Evolutionary conservation across 2,888 invertebrate species (phyloP).

Genomic region (Dicyrtomina minuta): DNA sequence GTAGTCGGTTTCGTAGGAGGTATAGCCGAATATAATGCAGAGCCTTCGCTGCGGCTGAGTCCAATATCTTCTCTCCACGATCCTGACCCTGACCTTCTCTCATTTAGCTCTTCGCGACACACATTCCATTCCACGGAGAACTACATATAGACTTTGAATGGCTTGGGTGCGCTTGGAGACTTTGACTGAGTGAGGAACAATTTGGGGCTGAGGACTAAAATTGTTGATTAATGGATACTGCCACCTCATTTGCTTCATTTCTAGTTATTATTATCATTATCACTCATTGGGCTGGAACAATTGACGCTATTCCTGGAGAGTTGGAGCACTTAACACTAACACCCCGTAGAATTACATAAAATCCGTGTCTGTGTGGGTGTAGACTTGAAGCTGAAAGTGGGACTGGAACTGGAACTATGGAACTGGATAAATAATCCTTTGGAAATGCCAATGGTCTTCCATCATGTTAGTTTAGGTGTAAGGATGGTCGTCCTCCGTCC

Average conservation of each 20-base stretch:
- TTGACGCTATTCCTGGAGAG: no score
- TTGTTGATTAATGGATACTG: conserved; percentile 28
- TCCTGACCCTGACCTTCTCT: background rate
- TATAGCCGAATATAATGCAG: no score
- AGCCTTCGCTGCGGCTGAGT: no score
- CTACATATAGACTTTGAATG: no score
- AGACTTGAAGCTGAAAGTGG: no score
- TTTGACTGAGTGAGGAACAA: background rate
- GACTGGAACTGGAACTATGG: no score
- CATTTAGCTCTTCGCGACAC: background rate
- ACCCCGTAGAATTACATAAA: background rate
- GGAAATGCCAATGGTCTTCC: background rate
- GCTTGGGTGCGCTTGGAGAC: no score
- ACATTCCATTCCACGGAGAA: no score
- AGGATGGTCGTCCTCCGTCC: no score
- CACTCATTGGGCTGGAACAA: background rate
- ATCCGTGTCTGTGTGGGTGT: no score
- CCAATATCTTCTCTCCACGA: background rate
- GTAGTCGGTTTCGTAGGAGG: background rate
- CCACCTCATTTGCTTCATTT: conserved; percentile 26
- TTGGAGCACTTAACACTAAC: background rate
- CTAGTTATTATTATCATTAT: conserved; percentile 18
- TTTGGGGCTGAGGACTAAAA: conserved; percentile 1
- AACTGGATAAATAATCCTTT: background rate
- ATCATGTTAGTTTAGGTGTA: no score